phyloP scores from a whole-genome alignment of 2,888 invertebrate species.

The Phasia obesa region DNA sequence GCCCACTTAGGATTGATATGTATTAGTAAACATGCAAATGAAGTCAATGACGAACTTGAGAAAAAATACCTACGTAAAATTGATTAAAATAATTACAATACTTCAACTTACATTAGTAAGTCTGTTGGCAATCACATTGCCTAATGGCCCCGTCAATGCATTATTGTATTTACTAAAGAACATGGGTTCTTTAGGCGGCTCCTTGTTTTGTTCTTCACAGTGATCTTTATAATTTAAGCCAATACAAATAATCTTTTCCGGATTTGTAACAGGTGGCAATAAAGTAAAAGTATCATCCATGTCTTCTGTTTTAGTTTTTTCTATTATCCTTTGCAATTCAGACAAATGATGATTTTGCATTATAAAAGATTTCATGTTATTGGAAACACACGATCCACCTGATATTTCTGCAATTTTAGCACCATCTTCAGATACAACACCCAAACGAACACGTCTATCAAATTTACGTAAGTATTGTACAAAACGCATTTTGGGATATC shows the following conservation, averaged over 20 bases:
- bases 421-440: slow-evolving; percentile 86
- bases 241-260: slow-evolving; percentile 93
- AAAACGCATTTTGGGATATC: slow-evolving; percentile 84
- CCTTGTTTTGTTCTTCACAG: slow-evolving; percentile 90
- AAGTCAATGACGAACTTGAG: too few species aligned
- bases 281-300: slow-evolving; percentile 73
- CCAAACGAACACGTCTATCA: slow-evolving; percentile 85
- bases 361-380: slow-evolving; percentile 83
- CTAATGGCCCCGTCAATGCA: slow-evolving; percentile 88
- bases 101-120: slow-evolving; percentile 84
- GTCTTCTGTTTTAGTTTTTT: slow-evolving; percentile 70
- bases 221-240: slow-evolving; percentile 94
- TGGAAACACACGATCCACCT: slow-evolving; percentile 78
- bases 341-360: slow-evolving; percentile 78
- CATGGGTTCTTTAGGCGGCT: slow-evolving; percentile 89
- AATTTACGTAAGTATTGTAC: slow-evolving; percentile 87
- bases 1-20: too few species aligned
- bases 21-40: too few species aligned
- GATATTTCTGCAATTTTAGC: slow-evolving; percentile 87
- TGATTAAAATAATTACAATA: neutral
- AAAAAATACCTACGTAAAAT: too few species aligned
- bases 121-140: slow-evolving; percentile 86
- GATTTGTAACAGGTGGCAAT: slow-evolving; percentile 88
- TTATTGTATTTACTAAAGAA: slow-evolving; percentile 94
- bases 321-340: slow-evolving; percentile 78